Percentiles rank a stretch among this genome's conserved stretches.
Conservation (phyloP, 1,140 invertebrate genomes). For the Cardiocondyla obscurior region DNA sequence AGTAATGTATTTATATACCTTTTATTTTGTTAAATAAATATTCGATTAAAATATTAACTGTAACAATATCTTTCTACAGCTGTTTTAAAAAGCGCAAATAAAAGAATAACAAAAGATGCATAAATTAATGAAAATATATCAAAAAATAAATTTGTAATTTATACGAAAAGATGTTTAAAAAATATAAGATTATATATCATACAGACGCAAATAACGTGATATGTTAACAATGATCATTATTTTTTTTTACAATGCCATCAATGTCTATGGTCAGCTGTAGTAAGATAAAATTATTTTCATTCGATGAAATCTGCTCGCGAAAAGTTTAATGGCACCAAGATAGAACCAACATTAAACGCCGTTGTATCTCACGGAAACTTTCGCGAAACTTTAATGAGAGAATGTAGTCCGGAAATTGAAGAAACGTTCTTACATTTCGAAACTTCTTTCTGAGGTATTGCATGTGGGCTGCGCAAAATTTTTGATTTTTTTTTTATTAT, state of each 20-base stretch:
- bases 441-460: conserved; percentile 33
- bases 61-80: too few relatives aligned
- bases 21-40: neutral
- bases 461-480: conserved; percentile 23
- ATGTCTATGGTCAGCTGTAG: neutral
- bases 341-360: conserved; percentile 31
- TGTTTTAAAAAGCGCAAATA: neutral
- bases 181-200: too few relatives aligned
- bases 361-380: conserved; percentile 49
- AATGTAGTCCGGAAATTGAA: conserved; percentile 55
- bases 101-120: neutral
- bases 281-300: conserved; percentile 47
- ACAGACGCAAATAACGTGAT: neutral
- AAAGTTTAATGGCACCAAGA: conserved; percentile 32
- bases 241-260: neutral
- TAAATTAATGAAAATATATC: neutral
- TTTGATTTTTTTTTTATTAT: conserved; percentile 15
- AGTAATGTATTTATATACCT: neutral
- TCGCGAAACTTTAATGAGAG: conserved; percentile 47
- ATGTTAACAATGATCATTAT: neutral
- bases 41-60: neutral
- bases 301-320: conserved; percentile 16
- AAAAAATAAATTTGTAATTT: neutral
- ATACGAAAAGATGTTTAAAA: neutral
- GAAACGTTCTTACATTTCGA: conserved; percentile 49